Base-by-base conservation (phyloP, 2,797 vertebrate species). In the Silurus lanzhouensis region DNA sequence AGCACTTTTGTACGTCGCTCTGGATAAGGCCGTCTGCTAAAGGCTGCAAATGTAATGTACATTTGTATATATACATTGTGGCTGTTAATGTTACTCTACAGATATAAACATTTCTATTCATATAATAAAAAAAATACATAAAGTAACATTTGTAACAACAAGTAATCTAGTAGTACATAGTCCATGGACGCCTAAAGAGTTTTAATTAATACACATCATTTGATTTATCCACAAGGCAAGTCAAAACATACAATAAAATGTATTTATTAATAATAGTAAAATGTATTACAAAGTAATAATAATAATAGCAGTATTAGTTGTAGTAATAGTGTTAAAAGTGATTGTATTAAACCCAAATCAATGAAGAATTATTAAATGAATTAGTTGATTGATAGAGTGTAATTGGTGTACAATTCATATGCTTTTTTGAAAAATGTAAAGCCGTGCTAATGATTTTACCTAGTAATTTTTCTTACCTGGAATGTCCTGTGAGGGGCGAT, bases 401-500 rank as follows among this genome's bases (percentile, higher is more conserved):
- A 52, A 2, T 74, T 25, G 2, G 8, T 75, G 14, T 31, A 8
- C 31, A 58, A 58, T 58, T 31, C 1, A 27, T 52, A 17, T 48
- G 9, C 4, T 20, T 27, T 52, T 10, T 52, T 52, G 48, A 52
- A 52, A 6, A 52, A 38, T 38, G 3, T 5, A 38, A 72, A 71
- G 9, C 9, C 48, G 5, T 15, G 20, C 71, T 3, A 8, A 5
- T n/a, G 22, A 52, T 25, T 38, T 38, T 38, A 38, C 3, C 3
- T 38, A 15, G 25, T 31, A 20, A 77, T 77, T 15, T 31, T 60
- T 61, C 44, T 27, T 78, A 70, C 83, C 63, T 81, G 81, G 77
- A 87, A 72, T 82, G 61, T 79, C 91, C 93, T 94, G 91, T 92
- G 83, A 91, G 91, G 92, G 93, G 92, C 93, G 91, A 91, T 93